Evolutionary conservation across 2,888 invertebrate species (phyloP), one percentile per base, ranked within the genome.

Genomic region (Drosophila testacea): DNA sequence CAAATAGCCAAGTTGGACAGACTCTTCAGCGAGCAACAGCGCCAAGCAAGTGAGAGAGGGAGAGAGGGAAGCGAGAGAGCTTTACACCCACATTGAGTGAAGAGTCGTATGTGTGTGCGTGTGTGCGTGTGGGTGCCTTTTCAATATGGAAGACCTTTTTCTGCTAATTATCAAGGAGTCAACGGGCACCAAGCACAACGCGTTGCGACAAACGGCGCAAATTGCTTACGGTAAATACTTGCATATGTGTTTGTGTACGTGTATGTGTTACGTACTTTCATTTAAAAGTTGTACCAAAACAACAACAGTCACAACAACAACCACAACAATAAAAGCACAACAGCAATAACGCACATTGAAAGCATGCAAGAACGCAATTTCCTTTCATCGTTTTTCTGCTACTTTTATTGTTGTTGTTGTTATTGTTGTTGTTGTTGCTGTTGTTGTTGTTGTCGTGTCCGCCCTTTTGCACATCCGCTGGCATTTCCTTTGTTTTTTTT

Each of bases 131-230:
- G 56, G 41, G 51, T 13, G 52, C 48, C 46, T 46, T 34, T 34
- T 62, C 77, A 87, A 81, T 75, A 97, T 98, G 97, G 98, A 98
- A 94, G 97, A 97, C 93, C 94, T 98, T 86, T 94, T 98, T 78
- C 94, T 95, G 92, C 96, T 96, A 92, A 95, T 98, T 89, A 95
- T 96, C 83, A 97, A 96, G 93, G 98, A 98, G 93, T 96, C 97
- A 69, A 95, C 95, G 55, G 96, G 96, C 85, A 95, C 96, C 32
- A 98, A 97, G 93, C 91, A 92, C 73, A 94, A 95, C 65, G 94
- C 94, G 79, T 93, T 98, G 82, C 95, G 96, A 90, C 96, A 96
- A 93, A 94, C 96, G 81, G 96, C 97, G 89, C 97, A 97, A 93
- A 96, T 97, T 93, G 97, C 97, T 80, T 94, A 96, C 92, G 97